Evolutionary conservation across 2,113 vertebrate species (phyloP), one percentile per base, ranked within the genome.

Genomic region (Hippocampus guttulatus): DNA sequence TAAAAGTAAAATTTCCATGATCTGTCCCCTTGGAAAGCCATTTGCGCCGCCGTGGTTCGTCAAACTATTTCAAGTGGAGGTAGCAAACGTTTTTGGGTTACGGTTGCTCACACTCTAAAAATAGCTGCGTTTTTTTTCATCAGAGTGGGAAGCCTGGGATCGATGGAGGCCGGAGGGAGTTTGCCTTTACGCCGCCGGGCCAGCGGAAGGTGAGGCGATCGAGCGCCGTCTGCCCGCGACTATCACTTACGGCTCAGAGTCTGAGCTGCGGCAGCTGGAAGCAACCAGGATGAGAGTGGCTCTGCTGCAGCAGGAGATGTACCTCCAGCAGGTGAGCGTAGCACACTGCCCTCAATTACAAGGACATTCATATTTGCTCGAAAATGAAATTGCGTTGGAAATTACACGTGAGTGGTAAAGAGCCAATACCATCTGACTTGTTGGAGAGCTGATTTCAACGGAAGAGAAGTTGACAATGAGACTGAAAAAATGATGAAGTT

Each of bases 251-350:
- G 92, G 81, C 70, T 91, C 89, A 10, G 72, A 89, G 67, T 66
- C 77, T 49, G 96, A 98, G 79, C 92, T 99, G 47, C 84, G 83
- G 18, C 85, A 94, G 23, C 75, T 98, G 78, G 93, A 93, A 9
- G 73, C 65, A 60, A 90, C 93, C 75, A 92, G 92, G 75, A 90
- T 95, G 55, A 88, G 55, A 8, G 92, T 96, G 65, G 85, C 85
- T 2, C 84, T 93, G 87, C 85, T 98, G 67, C 84, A 91, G 30
- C 93, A 96, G 85, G 93, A 94, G 84, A 68, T 93, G n/a, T 70
- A 90, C 70, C 86, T 97, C 1, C 92, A 99, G 41, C 93, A 94
- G 94, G 97, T 92, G 65, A 78, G 57, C 0, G 7, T 4, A 11
- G 52, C 21, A 10, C 21, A 55, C 21, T 11, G 52, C 21, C n/a